These are phyloP conservation scores for Drosophila demipolita DNA, from an alignment of 2,888 invertebrate genomes.

Conservation along the genomic window DNA sequence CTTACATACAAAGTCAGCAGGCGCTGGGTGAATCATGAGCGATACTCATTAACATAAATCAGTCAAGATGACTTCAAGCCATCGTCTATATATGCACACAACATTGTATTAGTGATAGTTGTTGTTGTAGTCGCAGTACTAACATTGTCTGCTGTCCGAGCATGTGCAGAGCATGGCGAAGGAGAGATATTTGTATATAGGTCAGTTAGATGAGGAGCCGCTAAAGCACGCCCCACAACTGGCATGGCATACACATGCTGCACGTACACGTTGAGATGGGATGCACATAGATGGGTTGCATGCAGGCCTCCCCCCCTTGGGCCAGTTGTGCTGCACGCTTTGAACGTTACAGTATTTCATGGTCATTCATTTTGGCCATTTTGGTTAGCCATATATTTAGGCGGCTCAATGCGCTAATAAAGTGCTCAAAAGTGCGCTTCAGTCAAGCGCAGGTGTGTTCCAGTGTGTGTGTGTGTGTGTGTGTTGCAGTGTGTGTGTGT, in stretches of 20 bases:
- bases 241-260: constrained; percentile 5
- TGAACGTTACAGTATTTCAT: constrained; percentile 42
- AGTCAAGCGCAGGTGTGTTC: constrained; percentile 6
- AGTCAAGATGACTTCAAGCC: constrained; percentile 17
- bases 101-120: not conserved
- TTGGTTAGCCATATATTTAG: constrained; percentile 63
- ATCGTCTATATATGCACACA: constrained; percentile 9
- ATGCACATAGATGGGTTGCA: not conserved
- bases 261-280: not conserved
- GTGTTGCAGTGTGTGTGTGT: constrained; percentile 6
- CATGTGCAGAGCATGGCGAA: constrained; percentile 9
- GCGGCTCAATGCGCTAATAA: constrained; percentile 63
- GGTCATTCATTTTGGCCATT: constrained; percentile 64
- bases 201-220: constrained; percentile 44
- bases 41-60: constrained; percentile 31
- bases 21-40: constrained; percentile 1
- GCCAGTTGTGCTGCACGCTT: constrained; percentile 53
- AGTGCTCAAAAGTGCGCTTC: constrained; percentile 54
- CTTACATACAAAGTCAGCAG: not conserved
- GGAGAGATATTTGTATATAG: constrained; percentile 28
- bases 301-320: constrained; percentile 20
- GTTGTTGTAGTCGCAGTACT: not conserved
- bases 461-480: constrained; percentile 16
- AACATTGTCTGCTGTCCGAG: not conserved
- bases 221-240: constrained; percentile 43